Evolutionary conservation across 2,888 invertebrate species (phyloP), one percentile per base, ranked within the genome.

Genomic region (Therioaphis trifolii): DNA sequence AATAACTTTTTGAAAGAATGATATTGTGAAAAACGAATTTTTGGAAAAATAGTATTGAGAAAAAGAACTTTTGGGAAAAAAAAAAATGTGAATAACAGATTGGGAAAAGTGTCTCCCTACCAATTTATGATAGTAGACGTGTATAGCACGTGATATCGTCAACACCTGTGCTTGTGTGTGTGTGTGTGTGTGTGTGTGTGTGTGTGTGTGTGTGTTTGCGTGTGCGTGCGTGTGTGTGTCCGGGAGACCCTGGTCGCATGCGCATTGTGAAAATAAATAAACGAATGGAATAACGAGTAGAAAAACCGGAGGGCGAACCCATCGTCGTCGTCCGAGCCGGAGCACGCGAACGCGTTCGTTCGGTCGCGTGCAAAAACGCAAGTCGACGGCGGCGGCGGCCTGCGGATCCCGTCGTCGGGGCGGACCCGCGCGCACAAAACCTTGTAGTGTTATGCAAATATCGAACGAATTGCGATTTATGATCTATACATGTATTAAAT

Each of bases 281-380:
- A n/a, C 21, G 40, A 68, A 27, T 18, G 43, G 12, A 66, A 66
- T 40, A 40, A 69, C 69, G 24, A 69, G 24, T 69, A 69, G 46
- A 15, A 61, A 71, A 71, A 21, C 71, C 18, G 71, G 27, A 49
- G 46, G 46, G 27, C 4, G 21, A 55, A 18, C 9, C 55, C 21
- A 43, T 46, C 43, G 24, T 43, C 43, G 46, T 4, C 40, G 68
- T 43, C 43, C 43, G 43, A 43, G 43, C 43, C 9, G 21, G 27
- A 7, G 27, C 71, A 71, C 71, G 71, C 71, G 49, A 71, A 27
- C 55, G 55, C 46, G 69, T n/a, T n/a, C 71, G 43, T 18, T 69
- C 15, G 71, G 71, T 71, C 71, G 71, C 71, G 71, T 71, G 71
- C 69, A 69, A 69, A 69, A 69, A 69, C 58, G 43, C 49, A 52